A percentile compares a stretch with the other conserved stretches of the same genome.
These are phyloP conservation scores for Ammospiza maritima DNA, from an alignment of 2,797 vertebrate genomes.

Conservation along the genomic window DNA sequence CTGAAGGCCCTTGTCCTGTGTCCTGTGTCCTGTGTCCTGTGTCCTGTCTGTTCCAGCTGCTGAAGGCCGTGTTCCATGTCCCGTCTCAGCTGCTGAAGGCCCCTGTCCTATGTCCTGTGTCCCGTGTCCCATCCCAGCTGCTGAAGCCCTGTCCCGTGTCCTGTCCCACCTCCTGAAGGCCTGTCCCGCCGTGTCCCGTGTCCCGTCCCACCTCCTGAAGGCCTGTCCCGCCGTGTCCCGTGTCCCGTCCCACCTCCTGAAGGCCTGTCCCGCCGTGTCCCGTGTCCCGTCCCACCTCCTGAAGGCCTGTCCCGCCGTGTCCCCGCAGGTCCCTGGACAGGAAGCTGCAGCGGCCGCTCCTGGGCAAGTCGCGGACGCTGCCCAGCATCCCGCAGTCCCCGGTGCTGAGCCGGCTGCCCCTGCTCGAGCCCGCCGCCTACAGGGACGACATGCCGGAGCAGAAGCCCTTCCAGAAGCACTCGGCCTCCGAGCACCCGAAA, in stretches of 20 bases:
- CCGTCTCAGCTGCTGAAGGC: background rate
- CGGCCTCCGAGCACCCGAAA: conserved; percentile 66
- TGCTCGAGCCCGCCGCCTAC: conserved; percentile 29
- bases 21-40: too few species aligned
- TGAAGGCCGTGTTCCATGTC: too few species aligned
- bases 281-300: too few species aligned
- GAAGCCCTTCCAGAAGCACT: conserved; percentile 61
- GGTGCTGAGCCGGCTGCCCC: conserved; percentile 82
- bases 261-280: too few species aligned
- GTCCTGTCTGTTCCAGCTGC: too few species aligned
- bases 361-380: conserved; percentile 89
- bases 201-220: too few species aligned
- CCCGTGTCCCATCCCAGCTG: too few species aligned
- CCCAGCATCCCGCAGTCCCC: conserved; percentile 95
- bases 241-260: too few species aligned
- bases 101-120: background rate
- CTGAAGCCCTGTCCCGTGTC: too few species aligned
- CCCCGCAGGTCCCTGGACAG: conserved; percentile 87
- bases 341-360: conserved; percentile 85
- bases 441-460: conserved; percentile 65
- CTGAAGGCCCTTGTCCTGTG: too few species aligned
- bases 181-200: too few species aligned
- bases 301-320: background rate
- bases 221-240: too few species aligned
- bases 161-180: background rate